Percentiles rank a stretch among this genome's conserved stretches.
These are phyloP conservation scores for Oscheius sp. DNA, from an alignment of 1,140 invertebrate species.

Conservation along the genomic window DNA sequence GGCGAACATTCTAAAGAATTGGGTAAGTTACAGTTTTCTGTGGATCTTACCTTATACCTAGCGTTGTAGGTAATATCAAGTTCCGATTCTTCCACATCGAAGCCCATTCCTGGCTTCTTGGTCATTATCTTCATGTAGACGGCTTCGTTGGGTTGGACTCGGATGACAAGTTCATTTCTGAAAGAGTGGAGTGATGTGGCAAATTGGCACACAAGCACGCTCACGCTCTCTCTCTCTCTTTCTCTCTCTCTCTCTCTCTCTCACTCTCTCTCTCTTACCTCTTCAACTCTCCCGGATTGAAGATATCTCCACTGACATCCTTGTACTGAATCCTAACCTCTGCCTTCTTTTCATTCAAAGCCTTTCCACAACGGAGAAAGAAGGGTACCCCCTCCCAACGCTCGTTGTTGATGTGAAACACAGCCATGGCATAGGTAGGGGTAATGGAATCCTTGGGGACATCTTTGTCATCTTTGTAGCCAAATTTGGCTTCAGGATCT, in stretches of 20 bases:
- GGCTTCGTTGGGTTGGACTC: conserved; percentile 94
- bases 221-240: too few relatives aligned
- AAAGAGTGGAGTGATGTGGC: conserved; percentile 46
- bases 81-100: conserved; percentile 93
- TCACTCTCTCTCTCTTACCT: background rate
- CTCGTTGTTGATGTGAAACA: conserved; percentile 84
- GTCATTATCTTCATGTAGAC: conserved; percentile 96
- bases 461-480: conserved; percentile 89
- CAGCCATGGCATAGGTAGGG: conserved; percentile 84
- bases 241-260: too few relatives aligned
- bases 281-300: conserved; percentile 74
- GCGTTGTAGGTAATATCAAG: conserved; percentile 87
- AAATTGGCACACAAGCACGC: too few relatives aligned
- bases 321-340: conserved; percentile 86
- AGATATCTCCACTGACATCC: conserved; percentile 88
- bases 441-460: conserved; percentile 83
- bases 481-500: conserved; percentile 61
- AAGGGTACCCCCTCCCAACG: conserved; percentile 97
- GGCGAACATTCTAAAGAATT: conserved; percentile 70
- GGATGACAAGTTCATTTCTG: conserved; percentile 90
- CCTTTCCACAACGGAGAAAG: conserved; percentile 90
- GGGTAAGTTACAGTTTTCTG: background rate
- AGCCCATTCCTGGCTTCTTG: conserved; percentile 90
- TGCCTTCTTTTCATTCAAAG: conserved; percentile 34
- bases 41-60: conserved; percentile 73